phyloP scores from a whole-genome alignment of 2,888 invertebrate species.

The Archaeoteleia sp. region DNA sequence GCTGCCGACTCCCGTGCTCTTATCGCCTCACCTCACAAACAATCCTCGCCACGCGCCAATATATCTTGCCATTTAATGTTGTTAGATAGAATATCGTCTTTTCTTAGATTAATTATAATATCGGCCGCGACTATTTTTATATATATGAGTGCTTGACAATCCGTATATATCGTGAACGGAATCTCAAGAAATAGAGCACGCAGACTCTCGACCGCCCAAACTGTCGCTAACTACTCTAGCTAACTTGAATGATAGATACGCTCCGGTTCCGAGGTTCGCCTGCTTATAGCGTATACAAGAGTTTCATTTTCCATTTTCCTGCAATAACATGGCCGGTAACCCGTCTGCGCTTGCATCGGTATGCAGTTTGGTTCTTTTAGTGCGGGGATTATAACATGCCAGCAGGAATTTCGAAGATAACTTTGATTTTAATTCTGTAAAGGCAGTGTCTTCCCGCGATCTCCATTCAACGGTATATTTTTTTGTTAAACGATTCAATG shows the following conservation, averaged over 20 bases:
- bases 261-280: conserved; percentile 33
- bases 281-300: conserved; percentile 43
- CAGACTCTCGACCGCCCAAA: conserved; percentile 11
- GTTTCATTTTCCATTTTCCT: neutral
- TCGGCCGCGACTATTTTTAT: too few species aligned
- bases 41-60: too few species aligned
- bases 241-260: conserved; percentile 44
- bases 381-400: neutral
- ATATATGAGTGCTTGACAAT: too few species aligned
- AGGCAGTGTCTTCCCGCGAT: neutral
- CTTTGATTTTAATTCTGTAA: neutral
- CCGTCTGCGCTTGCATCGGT: conserved; percentile 15
- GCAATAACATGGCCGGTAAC: conserved; percentile 7
- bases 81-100: too few species aligned
- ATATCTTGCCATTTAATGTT: too few species aligned
- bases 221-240: conserved; percentile 4
- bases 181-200: conserved; percentile 42
- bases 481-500: conserved; percentile 17
- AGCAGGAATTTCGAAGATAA: conserved; percentile 1
- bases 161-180: conserved; percentile 50
- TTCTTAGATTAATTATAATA: too few species aligned
- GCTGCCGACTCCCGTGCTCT: too few species aligned
- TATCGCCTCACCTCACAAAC: too few species aligned
- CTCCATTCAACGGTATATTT: neutral
- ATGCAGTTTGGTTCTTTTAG: conserved; percentile 1